Conservation (phyloP, 2,113 vertebrate species). For the Scomber colias region DNA sequence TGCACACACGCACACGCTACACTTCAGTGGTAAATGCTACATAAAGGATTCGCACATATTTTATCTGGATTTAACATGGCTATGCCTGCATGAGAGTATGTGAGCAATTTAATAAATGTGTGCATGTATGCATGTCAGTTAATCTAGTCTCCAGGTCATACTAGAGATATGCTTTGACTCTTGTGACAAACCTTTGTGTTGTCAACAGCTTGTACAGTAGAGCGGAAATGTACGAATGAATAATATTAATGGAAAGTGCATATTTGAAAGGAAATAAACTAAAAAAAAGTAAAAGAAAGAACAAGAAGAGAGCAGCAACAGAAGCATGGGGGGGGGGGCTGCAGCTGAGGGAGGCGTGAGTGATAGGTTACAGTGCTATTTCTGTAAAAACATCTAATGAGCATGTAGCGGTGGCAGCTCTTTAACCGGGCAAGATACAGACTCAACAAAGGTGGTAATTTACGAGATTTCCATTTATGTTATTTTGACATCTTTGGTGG, state of each 20-base stretch:
- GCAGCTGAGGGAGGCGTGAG: conserved; percentile 40
- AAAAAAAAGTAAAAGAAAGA: neutral
- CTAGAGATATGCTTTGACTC: neutral
- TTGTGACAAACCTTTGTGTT: neutral
- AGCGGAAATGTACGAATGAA: neutral
- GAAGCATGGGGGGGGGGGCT: neutral
- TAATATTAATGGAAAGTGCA: neutral
- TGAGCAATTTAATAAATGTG: conserved; percentile 3
- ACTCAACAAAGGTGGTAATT: conserved; percentile 25
- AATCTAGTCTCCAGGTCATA: neutral
- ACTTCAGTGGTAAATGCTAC: neutral
- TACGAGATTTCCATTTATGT: conserved; percentile 14
- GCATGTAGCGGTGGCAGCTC: conserved; percentile 48
- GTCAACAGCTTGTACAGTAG: neutral
- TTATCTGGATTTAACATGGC: conserved; percentile 31
- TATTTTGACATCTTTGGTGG: conserved; percentile 15
- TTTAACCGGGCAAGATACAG: conserved; percentile 16
- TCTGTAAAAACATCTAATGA: conserved; percentile 62
- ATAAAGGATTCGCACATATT: conserved; percentile 1
- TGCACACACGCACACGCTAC: neutral
- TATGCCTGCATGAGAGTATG: conserved; percentile 11
- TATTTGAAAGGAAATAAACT: conserved; percentile 8
- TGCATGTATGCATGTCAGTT: neutral
- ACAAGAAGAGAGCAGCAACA: conserved; percentile 6
- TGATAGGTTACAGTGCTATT: conserved; percentile 56